Percentiles rank a stretch among this genome's conserved stretches.
Conservation (phyloP, 2,113 vertebrate species). For the Myotis lucifugus region DNA sequence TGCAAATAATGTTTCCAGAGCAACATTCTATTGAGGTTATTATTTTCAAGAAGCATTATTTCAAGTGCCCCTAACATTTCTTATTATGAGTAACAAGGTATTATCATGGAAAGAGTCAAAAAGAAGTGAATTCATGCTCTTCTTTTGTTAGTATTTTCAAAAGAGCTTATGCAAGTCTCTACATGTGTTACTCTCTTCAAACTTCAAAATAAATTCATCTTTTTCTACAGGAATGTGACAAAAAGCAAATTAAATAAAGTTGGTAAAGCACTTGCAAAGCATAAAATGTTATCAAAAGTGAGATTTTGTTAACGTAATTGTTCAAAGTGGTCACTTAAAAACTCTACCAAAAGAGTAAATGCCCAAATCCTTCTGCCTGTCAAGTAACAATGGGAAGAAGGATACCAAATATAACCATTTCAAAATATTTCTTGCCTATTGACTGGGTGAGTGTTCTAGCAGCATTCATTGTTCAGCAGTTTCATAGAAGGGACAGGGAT, state of each 20-base stretch:
- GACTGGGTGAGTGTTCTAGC: not conserved
- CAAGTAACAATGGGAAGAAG: not conserved
- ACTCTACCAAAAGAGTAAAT: not conserved
- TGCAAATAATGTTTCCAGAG: not conserved
- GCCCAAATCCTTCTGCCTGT: not conserved
- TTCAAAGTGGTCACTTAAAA: not conserved
- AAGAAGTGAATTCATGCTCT: not conserved
- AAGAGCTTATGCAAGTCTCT: not conserved
- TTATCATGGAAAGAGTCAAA: not conserved
- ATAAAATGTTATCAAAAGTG: not conserved
- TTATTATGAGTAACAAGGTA: not conserved
- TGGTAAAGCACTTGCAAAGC: not conserved
- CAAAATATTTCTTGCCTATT: not conserved
- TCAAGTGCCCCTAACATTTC: not conserved
- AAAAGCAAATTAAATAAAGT: not conserved
- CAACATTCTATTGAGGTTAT: not conserved
- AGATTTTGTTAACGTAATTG: not conserved
- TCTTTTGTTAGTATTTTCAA: not conserved
- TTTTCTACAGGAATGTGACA: not conserved
- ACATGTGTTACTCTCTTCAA: not conserved
- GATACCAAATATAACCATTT: not conserved
- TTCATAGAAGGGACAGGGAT: not conserved
- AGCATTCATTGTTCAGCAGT: not conserved
- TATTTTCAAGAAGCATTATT: constrained; percentile 18
- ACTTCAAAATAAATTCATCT: not conserved